A percentile compares a stretch with the other conserved stretches of the same genome.
These are phyloP conservation scores for Rhaphigaster nebulosa DNA, from an alignment of 2,888 invertebrate genomes.

Conservation along the genomic window DNA sequence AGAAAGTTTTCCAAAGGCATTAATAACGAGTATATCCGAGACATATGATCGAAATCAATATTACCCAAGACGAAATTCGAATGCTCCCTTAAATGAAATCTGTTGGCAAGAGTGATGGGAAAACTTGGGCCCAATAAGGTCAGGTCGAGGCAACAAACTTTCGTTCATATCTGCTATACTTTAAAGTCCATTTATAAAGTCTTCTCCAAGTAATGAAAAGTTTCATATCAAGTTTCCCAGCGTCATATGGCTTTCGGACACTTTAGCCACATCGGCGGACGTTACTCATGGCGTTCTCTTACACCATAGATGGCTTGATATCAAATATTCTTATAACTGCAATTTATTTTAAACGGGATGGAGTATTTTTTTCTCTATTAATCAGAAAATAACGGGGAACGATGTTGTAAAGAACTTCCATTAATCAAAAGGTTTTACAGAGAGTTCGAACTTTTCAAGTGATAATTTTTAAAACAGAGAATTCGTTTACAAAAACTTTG, in stretches of 20 bases:
- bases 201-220: conserved; percentile 48
- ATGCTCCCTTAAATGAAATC: conserved; percentile 34
- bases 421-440: neutral
- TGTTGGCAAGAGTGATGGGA: conserved; percentile 42
- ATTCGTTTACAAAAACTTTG: neutral
- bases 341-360: neutral
- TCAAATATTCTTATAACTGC: neutral
- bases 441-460: neutral
- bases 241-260: conserved; percentile 46
- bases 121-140: conserved; percentile 48
- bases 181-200: conserved; percentile 50
- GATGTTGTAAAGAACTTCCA: neutral
- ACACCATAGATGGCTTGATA: neutral
- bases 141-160: conserved; percentile 38
- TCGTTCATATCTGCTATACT: conserved; percentile 50
- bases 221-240: conserved; percentile 39
- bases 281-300: neutral
- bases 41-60: conserved; percentile 44
- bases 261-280: conserved; percentile 4
- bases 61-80: neutral
- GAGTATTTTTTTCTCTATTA: neutral
- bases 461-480: neutral
- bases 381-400: neutral
- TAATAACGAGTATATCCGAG: conserved; percentile 4
- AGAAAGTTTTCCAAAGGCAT: neutral